Percentiles rank a stretch among this genome's conserved stretches.
Evolutionary conservation across 30 jellyfish, hydroid and myxozoan genomes (phyloP).

Genomic region (Hydra vulgaris): DNA sequence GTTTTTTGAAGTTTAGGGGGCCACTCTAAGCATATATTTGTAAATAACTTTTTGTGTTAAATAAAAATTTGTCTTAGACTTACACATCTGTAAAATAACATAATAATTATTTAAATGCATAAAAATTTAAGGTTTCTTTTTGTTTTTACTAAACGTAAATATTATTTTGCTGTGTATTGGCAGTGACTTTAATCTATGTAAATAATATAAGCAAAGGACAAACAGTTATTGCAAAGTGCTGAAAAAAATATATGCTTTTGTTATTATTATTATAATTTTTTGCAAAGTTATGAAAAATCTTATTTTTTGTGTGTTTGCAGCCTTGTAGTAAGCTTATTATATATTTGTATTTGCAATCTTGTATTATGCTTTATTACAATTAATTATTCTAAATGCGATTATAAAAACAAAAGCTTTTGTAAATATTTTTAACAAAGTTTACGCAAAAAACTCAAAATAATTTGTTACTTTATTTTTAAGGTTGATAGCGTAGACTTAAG

Average conservation of each 20-base stretch:
- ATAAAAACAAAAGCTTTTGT: too few relatives aligned
- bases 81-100: background rate
- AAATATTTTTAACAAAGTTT: too few relatives aligned
- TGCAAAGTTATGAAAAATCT: too few relatives aligned
- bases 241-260: background rate
- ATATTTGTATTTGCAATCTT: too few relatives aligned
- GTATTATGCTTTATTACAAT: background rate
- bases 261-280: too few relatives aligned
- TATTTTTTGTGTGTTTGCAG: background rate
- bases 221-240: too few relatives aligned
- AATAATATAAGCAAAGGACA: background rate
- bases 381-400: too few relatives aligned
- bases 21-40: background rate
- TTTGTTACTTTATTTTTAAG: too few relatives aligned
- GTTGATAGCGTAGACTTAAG: conserved; percentile 74
- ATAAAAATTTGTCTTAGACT: background rate
- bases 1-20: background rate
- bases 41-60: background rate
- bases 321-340: too few relatives aligned
- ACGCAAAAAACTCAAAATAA: too few relatives aligned
- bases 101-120: too few relatives aligned
- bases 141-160: background rate
- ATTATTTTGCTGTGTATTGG: background rate
- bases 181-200: background rate
- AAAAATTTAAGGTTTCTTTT: background rate